A percentile compares a stretch with the other conserved stretches of the same genome.
phyloP scores from a whole-genome alignment of 2,888 invertebrate species.

The Tuberolachnus salignus region DNA sequence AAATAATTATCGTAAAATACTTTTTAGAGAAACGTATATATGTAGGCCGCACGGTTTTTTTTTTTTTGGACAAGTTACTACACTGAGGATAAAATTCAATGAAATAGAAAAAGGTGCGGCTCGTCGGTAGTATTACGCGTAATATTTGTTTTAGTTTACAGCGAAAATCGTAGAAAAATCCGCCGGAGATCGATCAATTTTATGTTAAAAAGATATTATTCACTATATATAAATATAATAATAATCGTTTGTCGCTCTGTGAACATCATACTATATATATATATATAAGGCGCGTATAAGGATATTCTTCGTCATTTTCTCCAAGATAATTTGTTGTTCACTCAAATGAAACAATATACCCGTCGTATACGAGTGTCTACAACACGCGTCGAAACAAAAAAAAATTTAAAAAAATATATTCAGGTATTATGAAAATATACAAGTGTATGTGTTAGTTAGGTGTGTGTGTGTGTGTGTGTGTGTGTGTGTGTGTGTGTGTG shows the following conservation, averaged over 20 bases:
- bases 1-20: background rate
- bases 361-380: slow-evolving; percentile 2
- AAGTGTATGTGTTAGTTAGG: no score
- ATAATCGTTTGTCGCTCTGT: slow-evolving; percentile 9
- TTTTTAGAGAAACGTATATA: background rate
- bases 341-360: slow-evolving; percentile 30
- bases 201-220: slow-evolving; percentile 35
- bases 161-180: slow-evolving; percentile 9
- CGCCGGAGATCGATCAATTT: slow-evolving; percentile 1
- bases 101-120: background rate
- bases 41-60: background rate
- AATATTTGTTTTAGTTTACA: slow-evolving; percentile 3
- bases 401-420: slow-evolving; percentile 12
- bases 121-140: background rate
- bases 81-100: background rate
- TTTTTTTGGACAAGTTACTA: slow-evolving; percentile 16
- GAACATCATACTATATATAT: background rate
- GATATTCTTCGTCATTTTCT: background rate
- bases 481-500: no score
- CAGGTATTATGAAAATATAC: slow-evolving; percentile 19
- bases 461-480: no score
- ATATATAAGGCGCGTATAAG: background rate
- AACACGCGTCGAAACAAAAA: slow-evolving; percentile 8
- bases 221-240: background rate
- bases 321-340: background rate